A percentile compares a stretch with the other conserved stretches of the same genome.
Conservation (phyloP, 2,113 vertebrate genomes). For the Amblyornis subalaris region DNA sequence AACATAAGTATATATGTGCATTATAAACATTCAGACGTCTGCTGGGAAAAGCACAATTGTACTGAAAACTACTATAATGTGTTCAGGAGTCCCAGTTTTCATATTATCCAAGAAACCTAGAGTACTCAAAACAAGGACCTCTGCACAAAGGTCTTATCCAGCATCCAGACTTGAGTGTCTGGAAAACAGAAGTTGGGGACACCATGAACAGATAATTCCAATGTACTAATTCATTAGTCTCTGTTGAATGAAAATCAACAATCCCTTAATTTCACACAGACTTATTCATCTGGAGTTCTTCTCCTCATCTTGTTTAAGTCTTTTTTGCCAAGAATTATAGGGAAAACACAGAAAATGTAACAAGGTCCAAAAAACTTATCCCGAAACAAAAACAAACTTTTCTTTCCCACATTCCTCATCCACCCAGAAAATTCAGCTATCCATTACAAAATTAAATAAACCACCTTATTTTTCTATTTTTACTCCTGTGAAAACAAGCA, state of each 20-base stretch:
- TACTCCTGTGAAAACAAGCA: not conserved
- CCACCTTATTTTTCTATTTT: not conserved
- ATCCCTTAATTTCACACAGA: not conserved
- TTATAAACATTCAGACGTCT: not conserved
- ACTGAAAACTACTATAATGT: not conserved
- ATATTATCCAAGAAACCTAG: not conserved
- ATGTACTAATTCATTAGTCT: not conserved
- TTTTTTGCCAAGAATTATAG: slow-evolving; percentile 31
- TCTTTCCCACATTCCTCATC: not conserved
- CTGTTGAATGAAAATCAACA: not conserved
- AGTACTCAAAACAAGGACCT: not conserved
- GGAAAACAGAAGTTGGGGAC: not conserved
- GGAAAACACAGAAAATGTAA: slow-evolving; percentile 11
- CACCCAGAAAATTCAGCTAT: not conserved
- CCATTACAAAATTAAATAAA: slow-evolving; percentile 1
- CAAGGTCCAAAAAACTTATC: not conserved
- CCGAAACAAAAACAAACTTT: slow-evolving; percentile 1
- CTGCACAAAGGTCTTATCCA: not conserved
- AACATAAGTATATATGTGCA: not conserved
- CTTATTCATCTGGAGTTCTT: slow-evolving; percentile 9
- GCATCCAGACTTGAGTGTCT: not conserved
- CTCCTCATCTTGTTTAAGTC: slow-evolving; percentile 13
- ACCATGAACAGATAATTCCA: not conserved
- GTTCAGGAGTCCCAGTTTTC: not conserved
- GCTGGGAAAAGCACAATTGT: not conserved